A percentile compares a stretch with the other conserved stretches of the same genome.
Evolutionary conservation across 2,113 vertebrate species (phyloP).

Genomic region (Pungitius pungitius): DNA sequence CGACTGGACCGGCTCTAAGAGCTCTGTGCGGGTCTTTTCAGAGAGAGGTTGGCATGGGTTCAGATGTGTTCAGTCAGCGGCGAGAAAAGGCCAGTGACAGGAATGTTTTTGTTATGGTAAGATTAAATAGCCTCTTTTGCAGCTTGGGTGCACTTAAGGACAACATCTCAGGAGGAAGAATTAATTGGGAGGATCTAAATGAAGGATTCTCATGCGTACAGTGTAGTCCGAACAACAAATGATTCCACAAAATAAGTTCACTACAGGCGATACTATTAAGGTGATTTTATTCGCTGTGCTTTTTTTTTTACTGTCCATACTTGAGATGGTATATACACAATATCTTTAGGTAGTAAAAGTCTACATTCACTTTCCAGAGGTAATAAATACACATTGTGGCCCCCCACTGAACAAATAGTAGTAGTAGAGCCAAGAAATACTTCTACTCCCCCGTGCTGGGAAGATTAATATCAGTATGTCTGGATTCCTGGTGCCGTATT

Average conservation of each 20-base stretch:
- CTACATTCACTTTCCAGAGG: neutral
- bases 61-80: slow-evolving; percentile 15
- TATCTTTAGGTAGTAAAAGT: neutral
- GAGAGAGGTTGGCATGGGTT: slow-evolving; percentile 7
- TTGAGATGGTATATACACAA: neutral
- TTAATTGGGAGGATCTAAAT: neutral
- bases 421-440: neutral
- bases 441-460: neutral
- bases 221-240: neutral
- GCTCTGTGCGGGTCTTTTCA: slow-evolving; percentile 44
- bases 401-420: neutral
- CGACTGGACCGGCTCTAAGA: neutral
- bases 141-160: neutral
- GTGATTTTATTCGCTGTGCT: neutral
- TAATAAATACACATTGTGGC: neutral
- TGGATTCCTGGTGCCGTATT: neutral
- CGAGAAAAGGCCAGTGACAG: neutral
- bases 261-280: neutral
- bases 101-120: slow-evolving; percentile 29
- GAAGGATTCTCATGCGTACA: neutral
- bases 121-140: neutral
- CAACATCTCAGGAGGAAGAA: neutral
- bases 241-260: neutral
- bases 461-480: neutral
- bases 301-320: neutral